phyloP scores from a whole-genome alignment of 2,797 vertebrate genomes.

The Scleropages formosus region DNA sequence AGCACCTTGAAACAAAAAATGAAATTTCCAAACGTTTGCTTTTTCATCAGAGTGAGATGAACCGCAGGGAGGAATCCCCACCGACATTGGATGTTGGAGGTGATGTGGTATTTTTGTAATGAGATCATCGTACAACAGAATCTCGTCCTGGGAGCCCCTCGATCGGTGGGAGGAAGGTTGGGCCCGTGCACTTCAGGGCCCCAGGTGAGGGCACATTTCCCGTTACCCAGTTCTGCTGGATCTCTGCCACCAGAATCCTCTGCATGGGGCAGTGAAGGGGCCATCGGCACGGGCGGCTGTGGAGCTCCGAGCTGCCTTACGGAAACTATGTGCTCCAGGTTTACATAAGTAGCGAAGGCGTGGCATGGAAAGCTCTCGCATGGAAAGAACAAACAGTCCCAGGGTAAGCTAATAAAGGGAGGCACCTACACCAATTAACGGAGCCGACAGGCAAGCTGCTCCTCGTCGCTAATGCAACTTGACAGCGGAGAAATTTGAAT shows the following conservation, averaged over 20 bases:
- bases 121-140: no score
- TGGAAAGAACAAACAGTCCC: conserved; percentile 63
- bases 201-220: no score
- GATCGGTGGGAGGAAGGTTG: no score
- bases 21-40: no score
- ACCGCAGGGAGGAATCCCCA: no score
- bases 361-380: conserved; percentile 41
- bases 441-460: conserved; percentile 73
- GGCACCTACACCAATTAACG: conserved; percentile 75
- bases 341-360: conserved; percentile 58
- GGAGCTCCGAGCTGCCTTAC: conserved; percentile 38
- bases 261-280: background rate
- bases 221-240: background rate
- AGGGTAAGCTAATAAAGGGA: conserved; percentile 72
- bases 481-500: conserved; percentile 79
- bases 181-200: no score
- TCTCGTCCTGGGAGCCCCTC: no score
- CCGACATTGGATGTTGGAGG: no score
- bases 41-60: no score
- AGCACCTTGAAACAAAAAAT: no score
- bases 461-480: conserved; percentile 69
- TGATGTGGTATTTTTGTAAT: no score
- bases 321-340: conserved; percentile 50
- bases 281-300: background rate
- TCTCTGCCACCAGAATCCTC: conserved; percentile 37